Evolutionary conservation across 2,797 vertebrate species (phyloP), one percentile per base, ranked within the genome.

Genomic region (Platalea minor): DNA sequence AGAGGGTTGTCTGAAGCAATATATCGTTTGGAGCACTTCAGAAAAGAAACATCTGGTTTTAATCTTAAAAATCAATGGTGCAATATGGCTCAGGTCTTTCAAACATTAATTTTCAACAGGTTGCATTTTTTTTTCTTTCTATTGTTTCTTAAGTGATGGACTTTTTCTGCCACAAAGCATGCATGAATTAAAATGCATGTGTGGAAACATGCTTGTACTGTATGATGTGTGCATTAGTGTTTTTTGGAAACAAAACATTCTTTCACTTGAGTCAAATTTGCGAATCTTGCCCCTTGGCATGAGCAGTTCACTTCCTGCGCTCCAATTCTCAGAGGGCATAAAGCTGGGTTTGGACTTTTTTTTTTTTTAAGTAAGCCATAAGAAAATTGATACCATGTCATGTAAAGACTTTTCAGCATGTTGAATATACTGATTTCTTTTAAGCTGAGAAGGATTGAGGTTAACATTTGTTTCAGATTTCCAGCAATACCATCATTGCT

Each of bases 401-500:
- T 61, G 23, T 29, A 26, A 93, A 86, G 72, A 41, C 39, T 78
- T 94, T 76, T 89, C 74, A 96, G 33, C 26, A 39, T 45, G 67
- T 63, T 61, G 67, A 60, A 51, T 76, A 25, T 18, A 57, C 54
- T 96, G 37, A 33, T 19, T 89, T 60, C 35, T 83, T 96, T 91
- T 59, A 64, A 73, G 76, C 63, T 69, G 87, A 81, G 78, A 59
- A 79, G 46, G 78, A 69, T 15, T 69, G 87, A 89, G 78, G 57
- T 87, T 60, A 91, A 86, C 63, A 70, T 95, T 96, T 97, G 86
- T 94, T 96, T 96, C 64, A 82, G 67, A 91, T 92, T 97, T 97
- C 88, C 61, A 96, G 57, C 91, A 93, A 88, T 94, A 41, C 86
- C 74, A 77, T 93, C 85, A 83, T 85, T 74, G 91, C 90, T 87